Conservation (phyloP, 2,113 vertebrate species). For the Pardalotus punctatus region DNA sequence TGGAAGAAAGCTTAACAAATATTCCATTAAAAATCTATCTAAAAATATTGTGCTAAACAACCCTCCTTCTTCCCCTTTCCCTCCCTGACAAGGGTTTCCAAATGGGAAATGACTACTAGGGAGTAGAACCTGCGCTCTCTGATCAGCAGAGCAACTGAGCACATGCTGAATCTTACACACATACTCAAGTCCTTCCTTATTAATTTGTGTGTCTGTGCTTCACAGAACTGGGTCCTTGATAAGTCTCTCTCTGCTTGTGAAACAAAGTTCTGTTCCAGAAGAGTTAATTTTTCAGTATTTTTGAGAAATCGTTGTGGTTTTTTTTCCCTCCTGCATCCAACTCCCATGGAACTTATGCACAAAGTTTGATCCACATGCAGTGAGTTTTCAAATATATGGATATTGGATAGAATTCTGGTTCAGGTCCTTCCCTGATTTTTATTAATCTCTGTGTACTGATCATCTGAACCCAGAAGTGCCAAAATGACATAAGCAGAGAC, state of each 20-base stretch:
- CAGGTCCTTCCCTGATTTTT: neutral
- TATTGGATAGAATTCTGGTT: neutral
- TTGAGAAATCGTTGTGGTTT: neutral
- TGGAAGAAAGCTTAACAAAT: constrained; percentile 41
- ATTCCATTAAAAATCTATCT: constrained; percentile 36
- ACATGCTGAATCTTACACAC: neutral
- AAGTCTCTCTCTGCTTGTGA: neutral
- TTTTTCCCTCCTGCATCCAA: neutral
- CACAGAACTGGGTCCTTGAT: neutral
- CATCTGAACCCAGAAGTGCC: neutral
- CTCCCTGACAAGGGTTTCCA: neutral
- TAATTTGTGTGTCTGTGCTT: neutral
- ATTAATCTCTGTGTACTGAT: neutral
- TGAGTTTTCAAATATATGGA: neutral
- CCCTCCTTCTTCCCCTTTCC: neutral
- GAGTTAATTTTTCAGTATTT: neutral
- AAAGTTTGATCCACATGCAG: neutral
- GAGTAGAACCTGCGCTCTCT: neutral
- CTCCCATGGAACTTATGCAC: neutral
- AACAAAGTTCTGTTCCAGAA: neutral
- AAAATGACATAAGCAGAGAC: neutral
- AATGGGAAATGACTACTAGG: neutral
- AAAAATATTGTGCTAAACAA: neutral
- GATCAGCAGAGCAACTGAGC: neutral
- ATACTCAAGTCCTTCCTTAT: neutral